Conservation (phyloP, 2,888 invertebrate species). For the Blastobasis lacticolella region DNA sequence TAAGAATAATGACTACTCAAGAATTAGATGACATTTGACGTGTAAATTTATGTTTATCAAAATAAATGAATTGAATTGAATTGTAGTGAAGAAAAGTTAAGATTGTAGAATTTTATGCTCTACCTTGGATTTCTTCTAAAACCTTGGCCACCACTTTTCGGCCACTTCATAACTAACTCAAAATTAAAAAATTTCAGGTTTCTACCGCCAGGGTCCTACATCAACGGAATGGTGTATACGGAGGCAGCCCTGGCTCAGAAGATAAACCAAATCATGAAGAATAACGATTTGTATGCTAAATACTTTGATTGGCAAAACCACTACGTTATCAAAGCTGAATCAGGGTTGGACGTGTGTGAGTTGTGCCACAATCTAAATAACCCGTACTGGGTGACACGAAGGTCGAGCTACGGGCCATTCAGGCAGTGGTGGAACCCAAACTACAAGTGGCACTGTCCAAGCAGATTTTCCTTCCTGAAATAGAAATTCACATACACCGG, state of each 20-base stretch:
- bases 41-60: too few relatives aligned
- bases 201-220: slow-evolving; percentile 39
- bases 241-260: slow-evolving; percentile 27
- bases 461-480: neutral
- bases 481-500: neutral
- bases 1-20: too few relatives aligned
- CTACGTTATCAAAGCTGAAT: slow-evolving; percentile 29
- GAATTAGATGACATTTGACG: too few relatives aligned
- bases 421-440: slow-evolving; percentile 49
- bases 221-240: slow-evolving; percentile 30
- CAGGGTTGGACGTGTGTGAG: slow-evolving; percentile 32
- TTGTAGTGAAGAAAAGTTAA: too few relatives aligned
- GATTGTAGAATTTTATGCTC: too few relatives aligned
- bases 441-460: slow-evolving; percentile 25
- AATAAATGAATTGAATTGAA: too few relatives aligned
- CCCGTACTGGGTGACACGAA: slow-evolving; percentile 26
- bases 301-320: slow-evolving; percentile 49
- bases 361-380: slow-evolving; percentile 41
- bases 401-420: slow-evolving; percentile 22
- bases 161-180: too few relatives aligned
- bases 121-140: too few relatives aligned
- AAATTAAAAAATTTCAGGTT: slow-evolving; percentile 20
- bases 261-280: slow-evolving; percentile 32
- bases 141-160: too few relatives aligned
- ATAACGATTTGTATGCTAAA: slow-evolving; percentile 33